Conservation (phyloP, 2,888 invertebrate genomes). For the Microplitis manilae region DNA sequence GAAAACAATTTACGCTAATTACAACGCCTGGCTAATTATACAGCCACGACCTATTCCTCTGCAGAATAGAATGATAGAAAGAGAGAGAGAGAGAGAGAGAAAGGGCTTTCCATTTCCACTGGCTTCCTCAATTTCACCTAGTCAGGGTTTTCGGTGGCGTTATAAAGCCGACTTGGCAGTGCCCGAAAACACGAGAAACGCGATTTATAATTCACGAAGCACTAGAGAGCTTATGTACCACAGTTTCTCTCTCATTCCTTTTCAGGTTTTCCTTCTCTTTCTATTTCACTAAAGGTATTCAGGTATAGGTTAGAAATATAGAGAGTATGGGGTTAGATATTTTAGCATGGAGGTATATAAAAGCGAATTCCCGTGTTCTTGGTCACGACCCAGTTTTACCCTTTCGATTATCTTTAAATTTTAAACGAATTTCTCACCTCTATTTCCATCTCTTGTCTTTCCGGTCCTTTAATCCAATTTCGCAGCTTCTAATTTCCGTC, state of each 20-base stretch:
- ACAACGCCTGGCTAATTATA: conserved; percentile 68
- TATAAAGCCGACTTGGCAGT: conserved; percentile 33
- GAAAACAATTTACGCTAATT: conserved; percentile 71
- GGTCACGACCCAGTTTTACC: conserved; percentile 52
- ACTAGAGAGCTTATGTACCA: conserved; percentile 51
- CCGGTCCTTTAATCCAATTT: background rate
- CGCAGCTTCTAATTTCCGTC: conserved; percentile 16
- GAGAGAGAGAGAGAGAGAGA: background rate
- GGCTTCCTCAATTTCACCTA: conserved; percentile 47
- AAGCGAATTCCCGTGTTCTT: conserved; percentile 9
- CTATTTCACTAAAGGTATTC: background rate
- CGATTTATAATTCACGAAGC: conserved; percentile 67
- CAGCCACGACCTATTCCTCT: conserved; percentile 50
- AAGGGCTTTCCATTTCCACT: conserved; percentile 28
- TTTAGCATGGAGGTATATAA: conserved; percentile 5
- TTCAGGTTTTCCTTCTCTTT: background rate
- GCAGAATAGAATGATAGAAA: background rate
- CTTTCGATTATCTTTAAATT: conserved; percentile 50
- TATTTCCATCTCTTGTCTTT: background rate
- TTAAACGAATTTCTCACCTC: conserved; percentile 43
- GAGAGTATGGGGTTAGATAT: background rate
- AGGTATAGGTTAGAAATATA: background rate
- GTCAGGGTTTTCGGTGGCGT: conserved; percentile 37
- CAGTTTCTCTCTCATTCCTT: conserved; percentile 21
- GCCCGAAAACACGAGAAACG: conserved; percentile 57